Conservation (phyloP, 2,797 vertebrate species). For the Hydrophis major region DNA sequence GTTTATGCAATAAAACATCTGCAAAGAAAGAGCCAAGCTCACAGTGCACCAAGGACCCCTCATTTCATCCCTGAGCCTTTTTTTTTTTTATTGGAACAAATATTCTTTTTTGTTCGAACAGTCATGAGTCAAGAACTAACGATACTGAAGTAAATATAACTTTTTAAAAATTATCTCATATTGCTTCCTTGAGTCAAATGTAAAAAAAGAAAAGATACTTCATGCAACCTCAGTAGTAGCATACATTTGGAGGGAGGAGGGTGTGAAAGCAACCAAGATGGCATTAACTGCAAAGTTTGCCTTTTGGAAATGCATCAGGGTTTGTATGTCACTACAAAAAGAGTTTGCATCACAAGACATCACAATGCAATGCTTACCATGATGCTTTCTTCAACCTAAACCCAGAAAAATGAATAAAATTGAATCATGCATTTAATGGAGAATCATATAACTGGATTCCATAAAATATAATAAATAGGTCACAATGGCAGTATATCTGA, state of each 20-base stretch:
- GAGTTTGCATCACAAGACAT: not conserved
- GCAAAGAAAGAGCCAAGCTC: not conserved
- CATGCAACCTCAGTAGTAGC: not conserved
- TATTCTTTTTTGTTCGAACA: not conserved
- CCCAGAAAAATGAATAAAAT: not conserved
- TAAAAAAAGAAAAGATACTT: not conserved
- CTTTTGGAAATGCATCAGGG: not conserved
- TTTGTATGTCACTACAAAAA: not conserved
- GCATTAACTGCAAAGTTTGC: not conserved
- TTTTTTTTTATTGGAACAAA: not conserved
- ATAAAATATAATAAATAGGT: not conserved
- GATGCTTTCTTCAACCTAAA: not conserved
- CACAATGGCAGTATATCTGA: not conserved
- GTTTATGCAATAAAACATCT: not conserved
- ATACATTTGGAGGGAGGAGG: not conserved
- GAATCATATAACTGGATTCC: not conserved
- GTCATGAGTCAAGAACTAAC: not conserved
- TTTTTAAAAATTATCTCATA: not conserved
- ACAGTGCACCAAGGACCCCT: not conserved
- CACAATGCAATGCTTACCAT: not conserved
- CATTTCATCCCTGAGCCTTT: not conserved
- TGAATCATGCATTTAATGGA: not conserved
- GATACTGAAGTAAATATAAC: not conserved
- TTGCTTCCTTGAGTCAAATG: not conserved
- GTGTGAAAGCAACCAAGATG: not conserved